A percentile compares a stretch with the other conserved stretches of the same genome.
These are phyloP conservation scores for Caenorhabditis macrosperma DNA, from an alignment of 2,888 invertebrate genomes.

Conservation along the genomic window DNA sequence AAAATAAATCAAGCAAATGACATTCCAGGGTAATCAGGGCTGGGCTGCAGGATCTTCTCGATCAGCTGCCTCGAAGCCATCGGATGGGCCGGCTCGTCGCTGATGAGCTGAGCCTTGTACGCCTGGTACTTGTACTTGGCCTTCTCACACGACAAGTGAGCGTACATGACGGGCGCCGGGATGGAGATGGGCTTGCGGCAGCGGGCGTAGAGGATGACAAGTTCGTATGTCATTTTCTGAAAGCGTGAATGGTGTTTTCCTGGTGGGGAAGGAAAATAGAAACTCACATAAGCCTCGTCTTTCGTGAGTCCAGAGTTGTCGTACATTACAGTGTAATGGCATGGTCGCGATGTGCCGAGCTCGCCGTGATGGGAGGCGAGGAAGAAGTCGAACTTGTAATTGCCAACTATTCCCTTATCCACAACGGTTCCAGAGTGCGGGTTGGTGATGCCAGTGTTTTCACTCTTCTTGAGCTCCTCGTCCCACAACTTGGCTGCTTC, in stretches of 20 bases:
- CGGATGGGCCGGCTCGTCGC: background rate
- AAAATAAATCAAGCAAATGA: conserved; percentile 28
- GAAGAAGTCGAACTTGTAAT: conserved; percentile 91
- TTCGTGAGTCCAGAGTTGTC: conserved; percentile 98
- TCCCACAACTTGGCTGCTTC: conserved; percentile 15
- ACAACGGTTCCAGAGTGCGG: conserved; percentile 61
- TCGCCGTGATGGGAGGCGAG: conserved; percentile 85
- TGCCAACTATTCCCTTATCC: conserved; percentile 42
- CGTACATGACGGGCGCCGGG: conserved; percentile 98
- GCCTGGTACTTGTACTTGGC: conserved; percentile 84
- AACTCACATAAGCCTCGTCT: conserved; percentile 90
- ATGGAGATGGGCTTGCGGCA: conserved; percentile 95
- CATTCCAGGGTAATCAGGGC: conserved; percentile 38
- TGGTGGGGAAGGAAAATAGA: background rate
- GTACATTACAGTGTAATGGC: conserved; percentile 99
- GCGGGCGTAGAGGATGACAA: conserved; percentile 63
- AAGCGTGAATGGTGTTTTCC: background rate
- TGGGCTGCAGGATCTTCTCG: conserved; percentile 26
- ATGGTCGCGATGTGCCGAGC: conserved; percentile 93
- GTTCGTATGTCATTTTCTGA: conserved; percentile 66
- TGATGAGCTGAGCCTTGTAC: background rate
- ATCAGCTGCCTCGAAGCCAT: background rate
- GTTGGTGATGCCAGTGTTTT: conserved; percentile 38
- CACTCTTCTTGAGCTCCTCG: conserved; percentile 22
- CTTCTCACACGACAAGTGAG: conserved; percentile 98